Evolutionary conservation across 2,797 vertebrate species (phyloP), one percentile per base, ranked within the genome.

Genomic region (Podargus strigoides): DNA sequence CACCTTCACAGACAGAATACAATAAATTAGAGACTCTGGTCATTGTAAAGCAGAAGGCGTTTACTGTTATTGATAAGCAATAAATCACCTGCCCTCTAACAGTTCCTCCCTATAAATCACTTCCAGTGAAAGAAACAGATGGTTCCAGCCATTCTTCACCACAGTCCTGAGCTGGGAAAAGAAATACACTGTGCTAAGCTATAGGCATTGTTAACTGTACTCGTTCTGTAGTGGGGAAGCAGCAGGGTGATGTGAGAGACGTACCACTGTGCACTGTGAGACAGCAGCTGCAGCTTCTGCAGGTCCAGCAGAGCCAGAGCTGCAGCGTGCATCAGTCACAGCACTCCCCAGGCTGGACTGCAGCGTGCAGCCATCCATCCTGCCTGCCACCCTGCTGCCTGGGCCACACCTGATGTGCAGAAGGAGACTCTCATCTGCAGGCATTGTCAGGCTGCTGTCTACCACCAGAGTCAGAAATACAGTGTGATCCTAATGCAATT

Each of bases 61-160:
- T 97, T 94, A 83, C 91, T 75, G 74, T 79, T 93, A 97, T 97
- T 90, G 93, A 97, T 97, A 94, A 96, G 80, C 95, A 95, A 94
- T 97, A 97, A 96, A 97, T 97, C 96, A 96, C 68, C 81, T 89
- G 95, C 88, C 88, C 90, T 91, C 94, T 68, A 91, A 46, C 70
- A 95, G 94, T 89, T 93, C 93, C 76, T 95, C 88, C 94, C 91
- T 55, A 96, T 97, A 96, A 91, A 97, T 97, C 96, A 95, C 89
- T 77, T 72, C 42, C 76, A 92, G 2, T 20, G 89, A 75, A 64
- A 62, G 63, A 89, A 97, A 69, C 67, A 56, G 85, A 96, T 64
- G 84, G 62, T 53, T 94, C 70, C 85, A 94, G 87, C 70, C 83
- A 62, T 64, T 85, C 87, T 1, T 81, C 83, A 77, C 10, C 60